Conservation (phyloP, 1,140 invertebrate species). For the Heliconius hermathena region DNA sequence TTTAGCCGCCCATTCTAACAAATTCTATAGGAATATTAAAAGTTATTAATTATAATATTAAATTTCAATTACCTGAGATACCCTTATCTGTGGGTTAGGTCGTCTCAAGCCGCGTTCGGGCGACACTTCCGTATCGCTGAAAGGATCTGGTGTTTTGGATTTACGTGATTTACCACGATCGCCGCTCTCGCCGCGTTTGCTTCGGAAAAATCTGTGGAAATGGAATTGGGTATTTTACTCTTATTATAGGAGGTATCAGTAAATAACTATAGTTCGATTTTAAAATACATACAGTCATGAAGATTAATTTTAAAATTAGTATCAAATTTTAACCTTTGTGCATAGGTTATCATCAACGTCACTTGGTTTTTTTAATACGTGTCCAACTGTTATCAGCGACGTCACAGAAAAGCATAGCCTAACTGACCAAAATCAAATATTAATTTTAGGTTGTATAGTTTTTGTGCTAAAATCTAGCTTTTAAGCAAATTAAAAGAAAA, state of each 20-base stretch:
- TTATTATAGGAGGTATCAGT: no score
- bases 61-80: constrained; percentile 79
- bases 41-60: neutral
- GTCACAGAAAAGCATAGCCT: no score
- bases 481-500: neutral
- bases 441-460: no score
- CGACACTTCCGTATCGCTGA: constrained; percentile 80
- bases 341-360: no score
- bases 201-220: constrained; percentile 87
- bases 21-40: neutral
- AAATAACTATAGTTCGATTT: no score
- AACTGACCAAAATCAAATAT: no score
- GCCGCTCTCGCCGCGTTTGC: constrained; percentile 86
- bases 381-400: no score
- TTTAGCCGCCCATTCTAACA: neutral
- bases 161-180: constrained; percentile 84
- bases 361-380: no score
- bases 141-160: constrained; percentile 87
- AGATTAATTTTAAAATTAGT: no score
- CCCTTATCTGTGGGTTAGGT: constrained; percentile 82
- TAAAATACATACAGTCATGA: no score
- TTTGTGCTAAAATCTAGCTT: neutral
- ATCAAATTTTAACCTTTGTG: no score
- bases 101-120: constrained; percentile 62
- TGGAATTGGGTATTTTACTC: no score